These are phyloP conservation scores for Capitella teleta DNA, from an alignment of 1,140 invertebrate species.

Conservation along the genomic window DNA sequence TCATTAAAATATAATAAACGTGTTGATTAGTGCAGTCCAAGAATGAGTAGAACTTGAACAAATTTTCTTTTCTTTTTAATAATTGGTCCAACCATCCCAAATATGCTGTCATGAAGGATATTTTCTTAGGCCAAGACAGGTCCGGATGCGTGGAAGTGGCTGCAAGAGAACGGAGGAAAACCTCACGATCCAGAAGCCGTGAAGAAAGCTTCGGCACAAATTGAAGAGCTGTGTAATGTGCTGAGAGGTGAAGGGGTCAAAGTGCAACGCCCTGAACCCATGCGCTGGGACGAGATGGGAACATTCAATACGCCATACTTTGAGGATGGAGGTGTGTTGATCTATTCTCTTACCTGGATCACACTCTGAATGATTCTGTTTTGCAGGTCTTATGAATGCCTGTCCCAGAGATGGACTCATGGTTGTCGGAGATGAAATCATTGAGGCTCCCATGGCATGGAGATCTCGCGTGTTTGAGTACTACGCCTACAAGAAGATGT, in stretches of 20 bases:
- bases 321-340: slow-evolving; percentile 12
- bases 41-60: too few relatives aligned
- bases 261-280: slow-evolving; percentile 8
- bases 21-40: too few relatives aligned
- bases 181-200: slow-evolving; percentile 6
- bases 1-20: too few relatives aligned
- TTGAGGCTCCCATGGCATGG: slow-evolving; percentile 14
- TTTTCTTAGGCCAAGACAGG: not conserved
- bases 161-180: slow-evolving; percentile 5
- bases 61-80: too few relatives aligned
- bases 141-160: slow-evolving; percentile 1
- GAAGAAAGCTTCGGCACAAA: slow-evolving; percentile 6
- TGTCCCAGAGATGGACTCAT: slow-evolving; percentile 13
- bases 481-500: slow-evolving; percentile 7
- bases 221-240: slow-evolving; percentile 8
- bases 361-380: too few relatives aligned
- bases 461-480: slow-evolving; percentile 11
- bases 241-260: slow-evolving; percentile 8
- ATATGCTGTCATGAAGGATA: too few relatives aligned
- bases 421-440: slow-evolving; percentile 15
- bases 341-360: too few relatives aligned
- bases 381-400: too few relatives aligned
- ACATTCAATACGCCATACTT: slow-evolving; percentile 10
- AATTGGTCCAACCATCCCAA: too few relatives aligned
- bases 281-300: slow-evolving; percentile 8